Conservation (phyloP, 2,113 vertebrate genomes). For the Laticauda laticaudata region DNA sequence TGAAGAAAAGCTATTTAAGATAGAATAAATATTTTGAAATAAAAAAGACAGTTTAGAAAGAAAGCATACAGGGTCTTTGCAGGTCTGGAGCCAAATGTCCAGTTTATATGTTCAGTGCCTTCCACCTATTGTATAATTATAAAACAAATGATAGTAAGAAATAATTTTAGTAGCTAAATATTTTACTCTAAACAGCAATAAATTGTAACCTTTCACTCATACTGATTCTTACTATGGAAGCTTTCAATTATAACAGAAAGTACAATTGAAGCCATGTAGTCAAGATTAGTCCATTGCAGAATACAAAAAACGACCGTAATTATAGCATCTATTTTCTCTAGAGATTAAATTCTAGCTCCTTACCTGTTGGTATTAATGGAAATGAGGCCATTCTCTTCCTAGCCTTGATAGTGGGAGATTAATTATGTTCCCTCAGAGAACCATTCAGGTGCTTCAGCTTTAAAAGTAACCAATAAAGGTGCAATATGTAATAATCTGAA, state of each 20-base stretch:
- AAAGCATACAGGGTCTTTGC: constrained; percentile 11
- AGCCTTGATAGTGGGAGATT: neutral
- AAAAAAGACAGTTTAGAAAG: constrained; percentile 59
- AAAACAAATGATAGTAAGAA: neutral
- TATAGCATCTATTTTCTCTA: neutral
- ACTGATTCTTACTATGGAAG: neutral
- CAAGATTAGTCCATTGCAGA: neutral
- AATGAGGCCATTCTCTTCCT: neutral
- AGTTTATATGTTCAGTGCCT: neutral
- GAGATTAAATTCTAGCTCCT: neutral
- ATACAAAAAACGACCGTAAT: neutral
- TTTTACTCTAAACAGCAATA: neutral
- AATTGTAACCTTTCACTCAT: neutral
- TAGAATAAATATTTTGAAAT: constrained; percentile 36
- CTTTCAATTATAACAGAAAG: neutral
- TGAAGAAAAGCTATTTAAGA: constrained; percentile 1
- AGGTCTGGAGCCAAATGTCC: neutral
- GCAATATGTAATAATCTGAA: neutral
- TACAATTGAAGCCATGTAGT: neutral
- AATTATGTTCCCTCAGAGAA: neutral
- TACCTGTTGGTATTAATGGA: neutral
- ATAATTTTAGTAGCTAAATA: neutral
- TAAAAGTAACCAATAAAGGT: neutral
- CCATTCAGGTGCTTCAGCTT: neutral
- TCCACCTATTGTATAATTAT: neutral